Evolutionary conservation across 2,113 vertebrate genomes (phyloP).

Genomic region (Cepphus grylle): DNA sequence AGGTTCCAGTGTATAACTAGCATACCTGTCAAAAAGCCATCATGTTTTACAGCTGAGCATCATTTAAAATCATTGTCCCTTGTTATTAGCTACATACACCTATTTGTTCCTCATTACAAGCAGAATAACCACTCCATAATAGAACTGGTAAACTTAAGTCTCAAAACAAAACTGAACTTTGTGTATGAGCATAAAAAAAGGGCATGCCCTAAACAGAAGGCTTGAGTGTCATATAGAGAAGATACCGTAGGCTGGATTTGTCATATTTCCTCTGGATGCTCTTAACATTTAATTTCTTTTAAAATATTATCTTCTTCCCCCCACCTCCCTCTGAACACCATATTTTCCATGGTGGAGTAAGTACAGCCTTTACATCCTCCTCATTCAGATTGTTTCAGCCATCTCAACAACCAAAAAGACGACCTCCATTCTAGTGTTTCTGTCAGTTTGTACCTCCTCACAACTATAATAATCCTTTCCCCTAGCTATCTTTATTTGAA

Average conservation of each 20-base stretch:
- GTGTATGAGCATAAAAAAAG: not conserved
- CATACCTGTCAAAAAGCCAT: not conserved
- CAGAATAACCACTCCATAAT: not conserved
- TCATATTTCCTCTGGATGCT: not conserved
- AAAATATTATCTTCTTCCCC: not conserved
- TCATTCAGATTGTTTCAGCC: not conserved
- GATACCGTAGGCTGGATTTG: not conserved
- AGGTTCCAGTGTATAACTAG: not conserved
- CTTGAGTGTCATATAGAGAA: not conserved
- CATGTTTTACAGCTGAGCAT: not conserved
- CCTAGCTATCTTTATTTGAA: not conserved
- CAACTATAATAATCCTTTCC: not conserved
- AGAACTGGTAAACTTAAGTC: not conserved
- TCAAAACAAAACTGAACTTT: not conserved
- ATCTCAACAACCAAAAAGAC: accelerated
- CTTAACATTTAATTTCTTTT: not conserved
- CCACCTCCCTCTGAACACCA: not conserved
- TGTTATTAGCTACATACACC: not conserved
- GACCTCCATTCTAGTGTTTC: not conserved
- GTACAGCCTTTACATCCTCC: not conserved
- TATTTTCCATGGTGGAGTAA: not conserved
- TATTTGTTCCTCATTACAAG: not conserved
- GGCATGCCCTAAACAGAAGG: not conserved
- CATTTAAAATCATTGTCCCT: not conserved
- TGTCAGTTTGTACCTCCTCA: not conserved